Evolutionary conservation across 2,888 invertebrate genomes (phyloP).

Genomic region (Cremastinae sp.): DNA sequence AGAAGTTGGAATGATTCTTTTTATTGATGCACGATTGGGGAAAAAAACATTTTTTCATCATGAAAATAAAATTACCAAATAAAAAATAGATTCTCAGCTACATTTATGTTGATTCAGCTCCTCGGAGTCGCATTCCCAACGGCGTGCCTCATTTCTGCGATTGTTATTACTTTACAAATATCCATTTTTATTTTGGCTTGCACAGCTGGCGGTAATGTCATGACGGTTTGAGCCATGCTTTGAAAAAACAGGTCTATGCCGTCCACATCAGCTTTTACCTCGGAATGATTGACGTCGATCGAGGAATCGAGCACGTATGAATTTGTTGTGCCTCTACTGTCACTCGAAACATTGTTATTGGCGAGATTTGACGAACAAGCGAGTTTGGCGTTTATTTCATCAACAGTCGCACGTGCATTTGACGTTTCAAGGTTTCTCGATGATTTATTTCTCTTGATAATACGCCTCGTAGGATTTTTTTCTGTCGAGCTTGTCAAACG

Average conservation of each 20-base stretch:
- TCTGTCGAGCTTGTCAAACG: no score
- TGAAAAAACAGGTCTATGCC: conserved; percentile 75
- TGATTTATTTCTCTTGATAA: not conserved
- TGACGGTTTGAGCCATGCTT: conserved; percentile 76
- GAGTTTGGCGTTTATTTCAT: conserved; percentile 48
- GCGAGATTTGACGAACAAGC: conserved; percentile 27
- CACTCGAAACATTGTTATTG: not conserved
- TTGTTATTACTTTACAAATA: conserved; percentile 75
- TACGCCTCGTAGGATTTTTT: not conserved
- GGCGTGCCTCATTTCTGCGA: conserved; percentile 72
- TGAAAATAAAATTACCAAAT: no score
- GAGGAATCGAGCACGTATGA: no score
- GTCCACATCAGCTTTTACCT: conserved; percentile 35
- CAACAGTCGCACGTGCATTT: conserved; percentile 23
- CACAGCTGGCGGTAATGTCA: conserved; percentile 72
- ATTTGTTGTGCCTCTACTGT: not conserved
- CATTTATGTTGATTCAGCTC: not conserved
- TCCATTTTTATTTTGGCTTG: conserved; percentile 77
- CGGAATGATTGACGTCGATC: not conserved
- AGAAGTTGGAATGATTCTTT: no score
- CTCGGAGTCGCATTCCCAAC: not conserved
- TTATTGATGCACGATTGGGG: no score
- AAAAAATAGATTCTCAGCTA: not conserved
- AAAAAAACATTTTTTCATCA: no score
- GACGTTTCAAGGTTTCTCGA: not conserved